Base-by-base conservation (phyloP, 2,113 vertebrate genomes). In the Albula goreensis region DNA sequence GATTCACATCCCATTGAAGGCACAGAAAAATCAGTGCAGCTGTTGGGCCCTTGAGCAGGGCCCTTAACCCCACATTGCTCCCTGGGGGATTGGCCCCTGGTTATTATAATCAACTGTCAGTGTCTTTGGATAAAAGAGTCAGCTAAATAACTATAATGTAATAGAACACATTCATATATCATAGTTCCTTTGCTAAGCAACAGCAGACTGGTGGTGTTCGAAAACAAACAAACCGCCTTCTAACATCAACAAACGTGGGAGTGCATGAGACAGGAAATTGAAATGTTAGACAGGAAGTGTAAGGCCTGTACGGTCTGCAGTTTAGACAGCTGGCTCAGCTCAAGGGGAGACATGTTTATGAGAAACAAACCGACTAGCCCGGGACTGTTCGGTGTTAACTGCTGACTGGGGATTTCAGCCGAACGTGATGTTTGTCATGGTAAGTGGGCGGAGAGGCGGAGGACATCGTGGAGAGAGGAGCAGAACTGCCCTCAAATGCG, bases 221-320 rank as follows among this genome's bases (percentile, higher is more conserved):
- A 70, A 79, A 50, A 25, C 78, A 79, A 79, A 41, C 56, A 48
- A 31, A 60, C 25, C 15, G 70, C 31, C 50, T 25, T 31, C 78
- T 83, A 66, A 3, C 9, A 53, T 52, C 41, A 51, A 11, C 25
- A 82, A 85, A 83, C 50, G 3, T 77, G 80, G 51, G 41, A 78
- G 56, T 22, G 50, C 50, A 22, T 78, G 52, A 63, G 48, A 85
- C 52, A 85, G 80, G 66, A 66, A 80, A 57, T 79, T 70, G 25
- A 48, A 48, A 15, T 25, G n/a, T 78, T 41, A 82, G 48, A 78
- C 52, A 85, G 80, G 66, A 66, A 80, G 50, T 79, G 82, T 15
- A 79, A 85, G 66, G n/a, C n/a, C n/a, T 1, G 17, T n/a, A 5
- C 19, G 12, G 19, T n/a, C 66, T 31, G 22, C 22, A 74, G n/a